These are phyloP conservation scores for Tokudaia tokunoshimensis DNA, from an alignment of 2,797 vertebrate species.

Conservation along the genomic window DNA sequence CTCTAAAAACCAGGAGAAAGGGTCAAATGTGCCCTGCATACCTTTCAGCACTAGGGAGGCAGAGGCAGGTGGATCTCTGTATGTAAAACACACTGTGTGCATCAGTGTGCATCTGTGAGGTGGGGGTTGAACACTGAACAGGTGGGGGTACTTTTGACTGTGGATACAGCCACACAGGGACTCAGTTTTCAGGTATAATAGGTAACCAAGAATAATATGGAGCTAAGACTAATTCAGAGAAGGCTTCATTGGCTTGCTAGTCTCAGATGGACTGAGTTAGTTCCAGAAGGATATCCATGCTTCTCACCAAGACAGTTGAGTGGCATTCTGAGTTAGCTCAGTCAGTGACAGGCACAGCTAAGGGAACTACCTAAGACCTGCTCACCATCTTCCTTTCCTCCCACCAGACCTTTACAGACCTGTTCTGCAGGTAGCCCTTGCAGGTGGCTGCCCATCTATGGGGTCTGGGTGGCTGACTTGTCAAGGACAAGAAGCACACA, in stretches of 20 bases:
- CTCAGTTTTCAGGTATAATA: not conserved
- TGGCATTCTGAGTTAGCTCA: not conserved
- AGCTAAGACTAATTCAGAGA: not conserved
- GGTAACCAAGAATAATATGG: constrained; percentile 41
- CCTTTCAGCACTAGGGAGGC: not conserved
- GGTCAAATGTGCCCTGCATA: not conserved
- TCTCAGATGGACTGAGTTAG: not conserved
- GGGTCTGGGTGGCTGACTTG: constrained; percentile 86
- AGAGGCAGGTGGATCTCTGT: not conserved
- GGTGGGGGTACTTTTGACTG: not conserved
- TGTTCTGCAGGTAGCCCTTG: constrained; percentile 89
- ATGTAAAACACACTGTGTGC: not conserved
- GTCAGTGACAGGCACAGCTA: not conserved
- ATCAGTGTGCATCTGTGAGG: not conserved
- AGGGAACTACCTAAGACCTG: not conserved
- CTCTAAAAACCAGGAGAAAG: not conserved
- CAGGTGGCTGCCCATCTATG: constrained; percentile 89
- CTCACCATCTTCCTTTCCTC: not conserved
- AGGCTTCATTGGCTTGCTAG: constrained; percentile 29
- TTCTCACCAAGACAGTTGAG: not conserved
- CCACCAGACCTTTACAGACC: constrained; percentile 86
- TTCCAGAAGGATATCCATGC: not conserved
- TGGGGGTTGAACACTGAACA: not conserved
- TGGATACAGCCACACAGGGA: not conserved
- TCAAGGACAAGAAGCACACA: constrained; percentile 86